These are phyloP conservation scores for Bos javanicus DNA, from an alignment of 2,113 vertebrate species.

Conservation along the genomic window DNA sequence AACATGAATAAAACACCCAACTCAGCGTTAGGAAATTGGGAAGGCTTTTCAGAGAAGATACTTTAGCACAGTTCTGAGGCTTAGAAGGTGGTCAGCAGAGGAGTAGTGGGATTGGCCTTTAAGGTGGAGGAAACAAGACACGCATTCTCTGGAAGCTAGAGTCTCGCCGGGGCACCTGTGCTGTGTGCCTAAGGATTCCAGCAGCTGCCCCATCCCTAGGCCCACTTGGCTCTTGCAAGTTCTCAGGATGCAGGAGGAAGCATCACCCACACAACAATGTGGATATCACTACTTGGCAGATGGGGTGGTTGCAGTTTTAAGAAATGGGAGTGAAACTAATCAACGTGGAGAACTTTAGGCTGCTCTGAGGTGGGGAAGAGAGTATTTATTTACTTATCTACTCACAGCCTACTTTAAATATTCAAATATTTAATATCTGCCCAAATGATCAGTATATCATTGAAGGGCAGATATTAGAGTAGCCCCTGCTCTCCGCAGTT, in stretches of 20 bases:
- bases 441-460: background rate
- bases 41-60: background rate
- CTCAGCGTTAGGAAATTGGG: background rate
- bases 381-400: background rate
- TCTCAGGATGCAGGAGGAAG: background rate
- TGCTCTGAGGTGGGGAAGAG: background rate
- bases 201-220: background rate
- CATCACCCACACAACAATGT: background rate
- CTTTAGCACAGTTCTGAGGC: background rate
- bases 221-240: background rate
- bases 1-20: background rate
- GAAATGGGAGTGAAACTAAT: background rate
- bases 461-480: background rate
- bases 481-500: background rate
- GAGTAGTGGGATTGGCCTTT: background rate
- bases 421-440: background rate
- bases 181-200: background rate
- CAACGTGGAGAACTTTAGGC: background rate
- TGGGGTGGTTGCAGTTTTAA: background rate
- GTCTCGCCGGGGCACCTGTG: fast-evolving
- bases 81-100: background rate
- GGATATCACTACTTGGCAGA: background rate
- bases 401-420: background rate
- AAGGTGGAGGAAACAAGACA: background rate
- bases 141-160: background rate